These are phyloP conservation scores for Ceyx melanurus DNA, from an alignment of 2,113 vertebrate genomes.

Conservation along the genomic window DNA sequence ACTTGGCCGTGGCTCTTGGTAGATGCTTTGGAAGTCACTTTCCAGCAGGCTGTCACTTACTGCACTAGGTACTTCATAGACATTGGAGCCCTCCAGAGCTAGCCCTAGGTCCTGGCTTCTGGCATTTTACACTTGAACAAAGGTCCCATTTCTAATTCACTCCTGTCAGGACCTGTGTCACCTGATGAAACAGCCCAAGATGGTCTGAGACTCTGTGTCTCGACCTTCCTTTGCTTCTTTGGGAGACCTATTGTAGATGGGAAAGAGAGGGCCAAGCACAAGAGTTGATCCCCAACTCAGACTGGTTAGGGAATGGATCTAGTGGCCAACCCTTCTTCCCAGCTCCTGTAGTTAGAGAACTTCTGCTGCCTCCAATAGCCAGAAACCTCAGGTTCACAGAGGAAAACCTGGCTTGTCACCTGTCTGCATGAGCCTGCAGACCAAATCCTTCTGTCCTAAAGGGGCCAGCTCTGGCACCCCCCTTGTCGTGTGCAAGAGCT, in stretches of 20 bases:
- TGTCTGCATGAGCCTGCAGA: neutral
- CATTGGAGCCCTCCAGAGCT: neutral
- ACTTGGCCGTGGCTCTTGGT: neutral
- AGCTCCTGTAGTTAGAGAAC: neutral
- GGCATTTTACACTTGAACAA: neutral
- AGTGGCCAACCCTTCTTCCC: neutral
- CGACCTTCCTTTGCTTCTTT: neutral
- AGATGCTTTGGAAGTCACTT: constrained; percentile 51
- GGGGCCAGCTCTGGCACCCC: neutral
- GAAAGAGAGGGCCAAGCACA: neutral
- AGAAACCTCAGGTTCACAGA: neutral
- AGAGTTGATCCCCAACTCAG: neutral
- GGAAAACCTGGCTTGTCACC: neutral
- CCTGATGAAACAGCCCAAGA: neutral
- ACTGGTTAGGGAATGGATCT: accelerated
- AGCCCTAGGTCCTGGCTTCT: neutral
- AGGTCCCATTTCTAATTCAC: neutral
- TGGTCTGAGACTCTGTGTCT: neutral
- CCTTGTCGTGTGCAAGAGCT: neutral
- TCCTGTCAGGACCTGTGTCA: neutral
- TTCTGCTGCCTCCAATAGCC: neutral
- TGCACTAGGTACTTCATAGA: neutral
- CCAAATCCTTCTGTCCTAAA: neutral
- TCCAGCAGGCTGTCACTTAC: neutral
- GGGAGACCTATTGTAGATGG: neutral